These are phyloP conservation scores for Diarsia dahlii DNA, from an alignment of 2,888 invertebrate genomes.

Conservation along the genomic window DNA sequence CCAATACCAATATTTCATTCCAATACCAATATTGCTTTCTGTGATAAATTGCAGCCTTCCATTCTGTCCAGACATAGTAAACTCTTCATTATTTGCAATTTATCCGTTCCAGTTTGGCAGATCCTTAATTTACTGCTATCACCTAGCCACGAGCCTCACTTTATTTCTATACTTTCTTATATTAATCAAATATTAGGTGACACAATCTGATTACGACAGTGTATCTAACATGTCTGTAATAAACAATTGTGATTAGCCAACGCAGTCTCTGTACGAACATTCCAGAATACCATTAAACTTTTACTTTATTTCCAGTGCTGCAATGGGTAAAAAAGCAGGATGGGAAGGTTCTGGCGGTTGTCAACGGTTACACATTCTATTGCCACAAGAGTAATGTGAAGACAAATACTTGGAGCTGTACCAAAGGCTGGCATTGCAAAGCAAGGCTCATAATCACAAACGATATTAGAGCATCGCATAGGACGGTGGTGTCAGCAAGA, in stretches of 20 bases:
- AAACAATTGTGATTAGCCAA: not conserved
- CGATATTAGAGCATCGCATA: constrained; percentile 31
- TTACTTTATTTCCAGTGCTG: constrained; percentile 44
- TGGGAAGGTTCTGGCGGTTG: constrained; percentile 68
- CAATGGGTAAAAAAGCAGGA: constrained; percentile 55
- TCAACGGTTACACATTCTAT: constrained; percentile 56
- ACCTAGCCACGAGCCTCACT: too few species aligned
- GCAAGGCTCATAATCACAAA: constrained; percentile 56
- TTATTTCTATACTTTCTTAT: not conserved
- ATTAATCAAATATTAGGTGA: not conserved
- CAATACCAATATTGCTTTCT: too few species aligned
- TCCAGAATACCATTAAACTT: not conserved
- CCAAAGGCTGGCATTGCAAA: constrained; percentile 60
- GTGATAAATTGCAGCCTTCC: too few species aligned
- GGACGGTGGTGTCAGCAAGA: constrained; percentile 54
- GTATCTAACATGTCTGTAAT: not conserved
- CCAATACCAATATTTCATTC: too few species aligned
- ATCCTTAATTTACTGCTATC: too few species aligned
- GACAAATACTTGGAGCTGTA: constrained; percentile 59
- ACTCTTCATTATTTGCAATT: too few species aligned
- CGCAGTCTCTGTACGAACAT: not conserved
- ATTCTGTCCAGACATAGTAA: too few species aligned
- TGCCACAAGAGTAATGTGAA: constrained; percentile 55
- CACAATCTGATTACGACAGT: not conserved
- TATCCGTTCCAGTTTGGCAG: too few species aligned